Percentiles rank a stretch among this genome's conserved stretches.
These are phyloP conservation scores for Seriola dumerili DNA, from an alignment of 2,113 vertebrate species.

Conservation along the genomic window DNA sequence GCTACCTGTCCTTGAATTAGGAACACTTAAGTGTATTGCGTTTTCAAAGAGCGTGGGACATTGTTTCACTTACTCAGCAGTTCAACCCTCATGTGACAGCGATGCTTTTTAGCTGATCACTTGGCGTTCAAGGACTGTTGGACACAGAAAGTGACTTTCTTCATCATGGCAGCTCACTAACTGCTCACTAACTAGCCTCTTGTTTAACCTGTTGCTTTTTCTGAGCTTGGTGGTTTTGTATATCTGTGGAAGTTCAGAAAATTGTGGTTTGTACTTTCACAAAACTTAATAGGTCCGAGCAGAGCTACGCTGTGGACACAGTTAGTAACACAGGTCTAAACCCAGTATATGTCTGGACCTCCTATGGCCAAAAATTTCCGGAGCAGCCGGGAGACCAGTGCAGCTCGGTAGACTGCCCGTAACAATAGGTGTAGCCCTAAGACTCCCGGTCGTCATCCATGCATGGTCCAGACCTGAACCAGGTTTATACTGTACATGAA, in stretches of 20 bases:
- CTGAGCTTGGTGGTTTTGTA: neutral
- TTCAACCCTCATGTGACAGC: slow-evolving; percentile 32
- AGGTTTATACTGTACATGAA: no score
- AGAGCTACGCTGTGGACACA: no score
- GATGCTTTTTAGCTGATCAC: slow-evolving; percentile 63
- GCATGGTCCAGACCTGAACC: no score
- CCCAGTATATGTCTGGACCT: no score
- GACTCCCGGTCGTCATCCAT: no score
- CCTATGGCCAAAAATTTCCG: no score
- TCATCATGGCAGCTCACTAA: neutral
- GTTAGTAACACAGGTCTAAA: no score
- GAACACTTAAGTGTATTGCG: slow-evolving; percentile 61
- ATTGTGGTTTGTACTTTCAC: neutral
- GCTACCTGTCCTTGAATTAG: slow-evolving; percentile 57
- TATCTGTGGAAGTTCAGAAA: neutral
- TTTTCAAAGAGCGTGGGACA: slow-evolving; percentile 26
- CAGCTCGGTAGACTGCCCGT: no score
- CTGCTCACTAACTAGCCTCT: neutral
- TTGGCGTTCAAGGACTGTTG: slow-evolving; percentile 31
- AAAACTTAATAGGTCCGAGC: no score
- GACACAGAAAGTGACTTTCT: neutral
- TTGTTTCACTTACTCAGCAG: slow-evolving; percentile 29
- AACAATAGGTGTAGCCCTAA: no score
- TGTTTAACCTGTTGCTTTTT: neutral
- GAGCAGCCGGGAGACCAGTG: no score